Base-by-base conservation (phyloP, 2,888 invertebrate species). In the Rhagonycha lutea region DNA sequence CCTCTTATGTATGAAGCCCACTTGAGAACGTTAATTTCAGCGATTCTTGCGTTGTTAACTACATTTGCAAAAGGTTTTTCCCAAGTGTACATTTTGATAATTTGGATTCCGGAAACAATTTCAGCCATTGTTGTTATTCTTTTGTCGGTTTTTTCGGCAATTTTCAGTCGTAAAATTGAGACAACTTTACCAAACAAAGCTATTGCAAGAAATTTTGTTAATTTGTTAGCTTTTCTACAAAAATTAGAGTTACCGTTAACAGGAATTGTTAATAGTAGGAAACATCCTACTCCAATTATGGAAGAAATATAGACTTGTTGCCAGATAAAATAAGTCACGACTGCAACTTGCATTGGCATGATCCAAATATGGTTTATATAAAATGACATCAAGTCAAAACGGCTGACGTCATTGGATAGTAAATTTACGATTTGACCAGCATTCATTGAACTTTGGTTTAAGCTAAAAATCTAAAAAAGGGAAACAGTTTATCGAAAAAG, bases 371-470 rank as follows among this genome's bases (percentile, higher is more conserved):
- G 96, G 86, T 96, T 94, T 23, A 95, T 87, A 85, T 96, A 96
- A 70, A 96, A 88, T 18, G 94, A 90, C 7, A 94, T 93, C 87
- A 95, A 91, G 86, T 97, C 97, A 87, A 97, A 96, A 75, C 96
- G 92, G 83, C 95, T 95, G 79, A 98, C 95, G 84, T 96, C 96
- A 83, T 96, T 96, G 0, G 96, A 94, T 87, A 96, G 89, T 72
- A 96, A 86, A 85, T 96, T 96, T 67, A 96, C 92, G 80, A 96
- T 92, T 87, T 95, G 93, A 0, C 96, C 96, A 81, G 94, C 86
- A 2, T 47, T 47, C 47, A 47, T 47, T 87, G 96, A 94, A 0
- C 96, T 96, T 83, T 95, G 92, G 18, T 23, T 62, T 14, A 14
- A 62, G 62, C 12, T 14, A 62, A 62, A 62, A 18, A 62, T 62